Evolutionary conservation across 2,888 invertebrate genomes (phyloP).

Genomic region (Calliopum simillimum): DNA sequence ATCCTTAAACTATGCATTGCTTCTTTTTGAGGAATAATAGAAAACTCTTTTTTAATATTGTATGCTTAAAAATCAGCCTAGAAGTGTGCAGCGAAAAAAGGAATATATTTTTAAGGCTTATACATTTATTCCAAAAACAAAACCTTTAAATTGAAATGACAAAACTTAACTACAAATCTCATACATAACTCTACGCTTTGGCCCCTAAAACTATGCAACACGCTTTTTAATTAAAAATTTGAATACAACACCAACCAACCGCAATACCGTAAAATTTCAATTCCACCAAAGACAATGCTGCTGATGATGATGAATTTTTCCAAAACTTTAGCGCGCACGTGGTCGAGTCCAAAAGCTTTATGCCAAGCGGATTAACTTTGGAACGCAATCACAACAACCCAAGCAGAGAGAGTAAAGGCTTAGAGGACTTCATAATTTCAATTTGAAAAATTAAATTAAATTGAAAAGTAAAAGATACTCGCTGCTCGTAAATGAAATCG

Average conservation of each 20-base stretch:
- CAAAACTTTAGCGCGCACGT: background rate
- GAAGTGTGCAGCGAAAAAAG: too few relatives aligned
- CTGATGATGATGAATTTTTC: too few relatives aligned
- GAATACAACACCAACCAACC: background rate
- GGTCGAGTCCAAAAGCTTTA: background rate
- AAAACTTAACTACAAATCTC: too few relatives aligned
- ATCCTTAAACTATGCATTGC: conserved; percentile 4
- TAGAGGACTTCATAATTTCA: background rate
- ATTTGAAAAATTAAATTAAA: conserved; percentile 7
- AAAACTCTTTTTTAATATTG: too few relatives aligned
- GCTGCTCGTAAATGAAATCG: background rate
- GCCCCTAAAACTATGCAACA: too few relatives aligned
- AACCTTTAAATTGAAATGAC: too few relatives aligned
- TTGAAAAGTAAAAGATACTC: background rate
- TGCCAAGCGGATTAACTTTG: background rate
- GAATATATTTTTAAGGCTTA: too few relatives aligned
- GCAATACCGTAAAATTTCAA: conserved; percentile 2
- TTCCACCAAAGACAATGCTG: background rate
- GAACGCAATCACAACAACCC: background rate
- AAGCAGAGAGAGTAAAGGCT: background rate
- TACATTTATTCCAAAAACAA: too few relatives aligned
- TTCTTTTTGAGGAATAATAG: background rate
- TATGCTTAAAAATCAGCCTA: too few relatives aligned
- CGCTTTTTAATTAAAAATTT: conserved; percentile 14
- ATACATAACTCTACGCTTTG: too few relatives aligned